Evolutionary conservation across 1,140 invertebrate genomes (phyloP).

Genomic region (Bilobella aurantiaca): DNA sequence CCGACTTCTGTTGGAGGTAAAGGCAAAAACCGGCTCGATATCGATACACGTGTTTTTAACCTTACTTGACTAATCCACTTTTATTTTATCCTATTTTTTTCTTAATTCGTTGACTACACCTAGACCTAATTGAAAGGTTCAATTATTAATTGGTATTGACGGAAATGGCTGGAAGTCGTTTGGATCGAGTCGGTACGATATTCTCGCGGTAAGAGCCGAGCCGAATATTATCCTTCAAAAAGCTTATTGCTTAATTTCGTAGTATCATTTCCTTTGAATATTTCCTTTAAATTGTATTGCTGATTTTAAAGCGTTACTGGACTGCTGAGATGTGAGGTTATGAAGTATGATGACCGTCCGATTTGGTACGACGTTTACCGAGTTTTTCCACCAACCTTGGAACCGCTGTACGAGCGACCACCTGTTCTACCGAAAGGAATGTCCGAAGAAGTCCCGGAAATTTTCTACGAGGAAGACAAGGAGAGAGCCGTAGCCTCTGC

Average conservation of each 20-base stretch:
- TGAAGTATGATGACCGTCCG: slow-evolving; percentile 65
- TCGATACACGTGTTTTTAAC: too few species aligned
- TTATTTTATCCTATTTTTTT: too few species aligned
- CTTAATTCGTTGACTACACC: too few species aligned
- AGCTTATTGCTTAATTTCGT: too few species aligned
- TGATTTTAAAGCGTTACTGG: slow-evolving; percentile 57
- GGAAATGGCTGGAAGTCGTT: slow-evolving; percentile 33
- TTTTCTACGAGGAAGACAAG: slow-evolving; percentile 77
- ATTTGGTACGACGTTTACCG: slow-evolving; percentile 83
- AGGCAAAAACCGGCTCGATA: too few species aligned
- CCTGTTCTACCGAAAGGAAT: slow-evolving; percentile 39
- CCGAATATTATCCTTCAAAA: too few species aligned
- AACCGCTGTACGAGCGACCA: slow-evolving; percentile 58
- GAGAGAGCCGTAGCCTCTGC: slow-evolving; percentile 61
- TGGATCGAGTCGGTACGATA: slow-evolving; percentile 30
- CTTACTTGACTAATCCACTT: too few species aligned
- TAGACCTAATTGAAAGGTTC: too few species aligned
- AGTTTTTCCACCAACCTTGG: slow-evolving; percentile 67
- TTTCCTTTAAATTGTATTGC: slow-evolving; percentile 6
- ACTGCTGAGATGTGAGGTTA: slow-evolving; percentile 58
- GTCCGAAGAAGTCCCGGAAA: slow-evolving; percentile 46
- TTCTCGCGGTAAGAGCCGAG: slow-evolving; percentile 31
- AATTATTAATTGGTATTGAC: too few species aligned
- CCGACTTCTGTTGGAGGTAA: too few species aligned
- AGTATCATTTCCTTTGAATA: too few species aligned